These are phyloP conservation scores for Amazona guildingii DNA, from an alignment of 2,113 vertebrate genomes.

Conservation along the genomic window DNA sequence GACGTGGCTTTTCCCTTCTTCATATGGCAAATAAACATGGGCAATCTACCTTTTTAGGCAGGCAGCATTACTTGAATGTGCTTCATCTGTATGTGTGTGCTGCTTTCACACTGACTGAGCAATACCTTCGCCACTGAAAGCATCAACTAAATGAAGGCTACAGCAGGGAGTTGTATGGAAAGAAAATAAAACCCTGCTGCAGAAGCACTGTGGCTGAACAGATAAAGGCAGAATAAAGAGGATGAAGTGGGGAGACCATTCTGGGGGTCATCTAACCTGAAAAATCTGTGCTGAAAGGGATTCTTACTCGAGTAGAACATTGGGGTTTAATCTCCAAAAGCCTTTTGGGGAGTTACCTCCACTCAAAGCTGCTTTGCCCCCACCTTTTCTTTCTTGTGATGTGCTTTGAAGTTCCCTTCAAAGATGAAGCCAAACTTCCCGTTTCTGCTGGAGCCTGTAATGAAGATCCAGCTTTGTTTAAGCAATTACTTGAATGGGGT, in stretches of 20 bases:
- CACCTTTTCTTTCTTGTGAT: not conserved
- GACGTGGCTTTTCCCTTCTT: not conserved
- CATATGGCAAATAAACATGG: not conserved
- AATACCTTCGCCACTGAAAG: not conserved
- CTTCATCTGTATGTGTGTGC: not conserved
- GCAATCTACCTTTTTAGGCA: not conserved
- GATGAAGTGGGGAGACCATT: accelerated
- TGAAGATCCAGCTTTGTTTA: not conserved
- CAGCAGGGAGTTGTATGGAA: not conserved
- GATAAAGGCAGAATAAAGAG: not conserved
- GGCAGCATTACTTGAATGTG: not conserved
- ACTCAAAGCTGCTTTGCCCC: not conserved
- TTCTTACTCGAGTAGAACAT: not conserved
- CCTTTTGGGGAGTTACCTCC: not conserved
- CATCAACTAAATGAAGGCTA: not conserved
- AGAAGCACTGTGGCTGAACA: not conserved
- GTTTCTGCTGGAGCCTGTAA: not conserved
- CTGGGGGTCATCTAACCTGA: not conserved
- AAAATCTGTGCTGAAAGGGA: not conserved
- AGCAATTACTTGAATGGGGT: not conserved
- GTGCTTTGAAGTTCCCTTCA: slow-evolving; percentile 29
- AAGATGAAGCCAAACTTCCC: not conserved
- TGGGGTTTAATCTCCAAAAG: not conserved
- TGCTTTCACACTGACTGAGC: not conserved
- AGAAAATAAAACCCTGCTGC: not conserved